Conservation (phyloP, 2,113 vertebrate genomes). For the Dissostichus mawsoni region DNA sequence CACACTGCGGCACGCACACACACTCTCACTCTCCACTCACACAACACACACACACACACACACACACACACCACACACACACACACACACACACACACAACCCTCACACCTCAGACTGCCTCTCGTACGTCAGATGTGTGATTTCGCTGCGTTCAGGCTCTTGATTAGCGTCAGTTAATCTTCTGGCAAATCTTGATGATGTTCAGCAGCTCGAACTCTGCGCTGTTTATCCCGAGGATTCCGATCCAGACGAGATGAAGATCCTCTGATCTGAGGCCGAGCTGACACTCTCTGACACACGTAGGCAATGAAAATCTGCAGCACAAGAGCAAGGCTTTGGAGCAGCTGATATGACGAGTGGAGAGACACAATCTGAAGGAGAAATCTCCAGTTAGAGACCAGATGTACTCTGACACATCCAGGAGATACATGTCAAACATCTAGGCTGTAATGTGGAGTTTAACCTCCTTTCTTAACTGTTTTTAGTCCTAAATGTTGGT, state of each 20-base stretch:
- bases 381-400: neutral
- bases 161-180: constrained; percentile 41
- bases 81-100: constrained; percentile 35
- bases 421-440: neutral
- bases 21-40: neutral
- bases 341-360: no score
- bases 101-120: constrained; percentile 7
- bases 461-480: no score
- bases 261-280: constrained; percentile 17
- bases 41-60: constrained; percentile 26
- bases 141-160: constrained; percentile 15
- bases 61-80: constrained; percentile 9
- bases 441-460: no score
- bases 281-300: neutral
- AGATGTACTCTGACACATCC: neutral
- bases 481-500: no score
- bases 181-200: constrained; percentile 23
- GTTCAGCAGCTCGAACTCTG: constrained; percentile 9
- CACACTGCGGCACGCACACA: constrained; percentile 14
- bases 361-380: no score
- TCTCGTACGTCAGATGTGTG: constrained; percentile 43
- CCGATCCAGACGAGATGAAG: constrained; percentile 27
- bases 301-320: no score
- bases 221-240: constrained; percentile 2
- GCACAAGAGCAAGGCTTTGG: no score